Evolutionary conservation across 2,797 vertebrate genomes (phyloP), one percentile per base, ranked within the genome.

Genomic region (Hydrocynus forskahlii): DNA sequence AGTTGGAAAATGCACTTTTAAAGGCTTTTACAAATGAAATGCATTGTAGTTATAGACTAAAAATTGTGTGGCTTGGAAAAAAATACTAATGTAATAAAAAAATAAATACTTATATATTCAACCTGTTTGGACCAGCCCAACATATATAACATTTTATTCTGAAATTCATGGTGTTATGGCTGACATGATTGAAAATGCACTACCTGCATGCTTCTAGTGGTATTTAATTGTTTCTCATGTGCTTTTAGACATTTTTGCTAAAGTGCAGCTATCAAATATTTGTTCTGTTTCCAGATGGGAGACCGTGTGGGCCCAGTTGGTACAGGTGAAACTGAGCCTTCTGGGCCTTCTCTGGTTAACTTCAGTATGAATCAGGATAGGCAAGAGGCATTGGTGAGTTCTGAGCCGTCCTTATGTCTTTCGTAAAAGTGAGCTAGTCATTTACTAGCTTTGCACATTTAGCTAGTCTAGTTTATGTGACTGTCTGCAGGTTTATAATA

Each of bases 241-340:
- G 43, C 43, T 69, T 23, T 69, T 48, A 4, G 43, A 48, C 5
- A 45, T 48, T 68, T 48, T 23, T 68, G n/a, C 10, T 7, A 5
- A 16, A 19, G n/a, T 43, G 17, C 60, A 59, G 0, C 23, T 5
- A 12, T 12, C 16, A 29, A 23, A 10, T 69, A 9, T 81, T 67
- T 76, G 68, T 12, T 6, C 74, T 84, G 17, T 48, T 79, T 88
- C 50, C 86, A 95, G 94, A 94, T 95, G 89, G 94, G 93, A 2
- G 91, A 94, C 80, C 93, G 95, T 50, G 92, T 95, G 35, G 93
- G 94, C 76, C 94, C 94, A 40, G 93, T 95, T 23, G 95, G 95
- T 77, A 94, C 93, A 52, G 94, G 92, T 71, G 94, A 93, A 86
- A 86, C 87, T 76, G 92, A 84, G 40, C 88, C 86, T 72, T 85